Conservation (phyloP, 2,888 invertebrate species). For the Thysanoteuthis rhombus region DNA sequence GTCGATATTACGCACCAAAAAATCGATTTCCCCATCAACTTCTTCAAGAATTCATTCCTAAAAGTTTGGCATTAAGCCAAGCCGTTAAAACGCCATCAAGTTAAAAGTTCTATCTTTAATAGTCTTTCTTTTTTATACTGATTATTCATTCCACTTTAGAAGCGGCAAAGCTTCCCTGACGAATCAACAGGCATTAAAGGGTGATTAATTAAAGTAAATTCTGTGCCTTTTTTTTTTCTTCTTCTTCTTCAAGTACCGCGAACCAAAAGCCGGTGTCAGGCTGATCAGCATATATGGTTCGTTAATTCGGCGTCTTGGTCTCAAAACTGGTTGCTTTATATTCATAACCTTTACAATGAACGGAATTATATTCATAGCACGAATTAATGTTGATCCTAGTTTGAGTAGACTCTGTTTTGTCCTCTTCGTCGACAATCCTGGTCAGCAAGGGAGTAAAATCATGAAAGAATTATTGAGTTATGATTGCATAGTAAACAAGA, state of each 20-base stretch:
- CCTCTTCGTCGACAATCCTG: neutral
- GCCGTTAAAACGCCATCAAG: neutral
- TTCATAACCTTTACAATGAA: neutral
- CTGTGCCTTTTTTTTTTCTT: no score
- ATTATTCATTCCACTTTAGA: neutral
- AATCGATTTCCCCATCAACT: no score
- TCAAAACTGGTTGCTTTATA: neutral
- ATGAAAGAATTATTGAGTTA: neutral
- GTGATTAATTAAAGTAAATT: neutral
- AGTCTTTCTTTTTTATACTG: neutral
- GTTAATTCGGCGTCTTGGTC: neutral
- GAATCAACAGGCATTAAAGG: neutral
- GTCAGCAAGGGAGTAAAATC: neutral
- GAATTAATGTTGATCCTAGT: neutral
- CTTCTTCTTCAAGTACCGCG: no score
- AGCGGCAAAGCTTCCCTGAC: neutral
- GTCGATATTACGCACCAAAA: no score
- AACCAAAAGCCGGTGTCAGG: neutral
- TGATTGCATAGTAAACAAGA: neutral
- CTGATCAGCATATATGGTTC: neutral
- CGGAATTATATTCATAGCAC: neutral
- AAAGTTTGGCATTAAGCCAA: neutral
- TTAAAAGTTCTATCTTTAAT: neutral
- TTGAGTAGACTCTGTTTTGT: neutral
- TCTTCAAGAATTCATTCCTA: neutral